These are phyloP conservation scores for Drosophila mayaguana DNA, from an alignment of 2,888 invertebrate species.

Conservation along the genomic window DNA sequence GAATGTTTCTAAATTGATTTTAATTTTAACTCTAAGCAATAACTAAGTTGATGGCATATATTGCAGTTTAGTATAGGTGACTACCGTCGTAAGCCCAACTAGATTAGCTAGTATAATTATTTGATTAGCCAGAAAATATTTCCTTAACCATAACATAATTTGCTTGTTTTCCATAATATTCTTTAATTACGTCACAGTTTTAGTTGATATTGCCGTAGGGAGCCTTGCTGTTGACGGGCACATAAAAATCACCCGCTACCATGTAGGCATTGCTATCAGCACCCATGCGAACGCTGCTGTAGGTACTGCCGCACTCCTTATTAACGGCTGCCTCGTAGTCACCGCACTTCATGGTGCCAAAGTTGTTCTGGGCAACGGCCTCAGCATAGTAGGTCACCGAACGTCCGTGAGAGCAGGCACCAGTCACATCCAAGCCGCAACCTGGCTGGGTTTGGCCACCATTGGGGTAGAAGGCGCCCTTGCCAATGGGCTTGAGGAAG, in stretches of 20 bases:
- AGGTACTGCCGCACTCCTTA: slow-evolving; percentile 69
- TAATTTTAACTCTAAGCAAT: too few species aligned
- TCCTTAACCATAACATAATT: background rate
- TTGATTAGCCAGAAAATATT: background rate
- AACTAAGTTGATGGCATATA: background rate
- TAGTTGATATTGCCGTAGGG: slow-evolving; percentile 79
- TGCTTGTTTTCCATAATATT: background rate
- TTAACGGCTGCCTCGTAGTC: slow-evolving; percentile 66
- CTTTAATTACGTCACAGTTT: slow-evolving; percentile 38
- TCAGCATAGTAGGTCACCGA: slow-evolving; percentile 85
- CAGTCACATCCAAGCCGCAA: slow-evolving; percentile 84
- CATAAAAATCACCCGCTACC: slow-evolving; percentile 81
- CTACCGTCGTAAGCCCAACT: too few species aligned
- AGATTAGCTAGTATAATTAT: too few species aligned
- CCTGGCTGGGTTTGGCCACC: slow-evolving; percentile 86
- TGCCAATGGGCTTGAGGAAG: slow-evolving; percentile 83
- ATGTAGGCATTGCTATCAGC: slow-evolving; percentile 75
- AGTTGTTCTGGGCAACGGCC: slow-evolving; percentile 81
- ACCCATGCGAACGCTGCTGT: slow-evolving; percentile 78
- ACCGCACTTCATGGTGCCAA: slow-evolving; percentile 76
- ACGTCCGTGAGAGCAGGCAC: slow-evolving; percentile 85
- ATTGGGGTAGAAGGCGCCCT: slow-evolving; percentile 87
- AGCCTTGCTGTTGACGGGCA: slow-evolving; percentile 78
- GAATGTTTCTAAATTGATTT: too few species aligned
- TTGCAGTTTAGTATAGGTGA: too few species aligned